These are phyloP conservation scores for Enteromius argenteus DNA, from an alignment of 2,797 vertebrate species.

Conservation along the genomic window DNA sequence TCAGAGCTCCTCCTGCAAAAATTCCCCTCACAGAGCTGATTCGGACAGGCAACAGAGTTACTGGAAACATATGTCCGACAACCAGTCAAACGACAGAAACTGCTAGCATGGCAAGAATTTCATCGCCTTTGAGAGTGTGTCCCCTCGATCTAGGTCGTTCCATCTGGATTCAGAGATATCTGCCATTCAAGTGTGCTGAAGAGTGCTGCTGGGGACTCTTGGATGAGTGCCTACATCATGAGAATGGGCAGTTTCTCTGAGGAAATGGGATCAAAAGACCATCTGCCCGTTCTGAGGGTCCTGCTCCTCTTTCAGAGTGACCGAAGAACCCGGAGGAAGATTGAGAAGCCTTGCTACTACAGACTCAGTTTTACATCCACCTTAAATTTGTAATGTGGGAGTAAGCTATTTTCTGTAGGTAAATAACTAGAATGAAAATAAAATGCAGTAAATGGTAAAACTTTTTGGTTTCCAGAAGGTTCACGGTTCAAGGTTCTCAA, in stretches of 20 bases:
- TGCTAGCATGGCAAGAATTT: slow-evolving; percentile 15
- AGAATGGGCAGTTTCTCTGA: slow-evolving; percentile 76
- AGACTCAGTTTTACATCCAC: background rate
- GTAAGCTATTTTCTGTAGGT: background rate
- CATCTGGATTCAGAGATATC: slow-evolving; percentile 34
- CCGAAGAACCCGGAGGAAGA: slow-evolving; percentile 56
- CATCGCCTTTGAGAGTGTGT: background rate
- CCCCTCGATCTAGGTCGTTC: background rate
- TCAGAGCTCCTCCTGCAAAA: slow-evolving; percentile 3
- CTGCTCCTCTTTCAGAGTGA: slow-evolving; percentile 60
- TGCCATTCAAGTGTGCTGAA: slow-evolving; percentile 2
- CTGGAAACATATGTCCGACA: slow-evolving; percentile 35
- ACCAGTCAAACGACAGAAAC: slow-evolving; percentile 35
- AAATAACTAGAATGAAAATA: background rate
- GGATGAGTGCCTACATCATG: slow-evolving; percentile 72
- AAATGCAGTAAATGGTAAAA: background rate
- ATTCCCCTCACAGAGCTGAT: background rate
- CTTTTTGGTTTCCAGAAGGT: background rate
- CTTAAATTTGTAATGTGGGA: background rate
- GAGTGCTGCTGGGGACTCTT: slow-evolving; percentile 42
- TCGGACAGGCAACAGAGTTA: background rate
- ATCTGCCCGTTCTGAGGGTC: slow-evolving; percentile 73
- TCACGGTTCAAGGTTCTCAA: background rate
- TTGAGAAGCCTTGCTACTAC: slow-evolving; percentile 2
- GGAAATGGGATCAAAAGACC: slow-evolving; percentile 79